Percentiles rank a stretch among this genome's conserved stretches.
Conservation (phyloP, 2,113 vertebrate genomes). For the Ondatra zibethicus region DNA sequence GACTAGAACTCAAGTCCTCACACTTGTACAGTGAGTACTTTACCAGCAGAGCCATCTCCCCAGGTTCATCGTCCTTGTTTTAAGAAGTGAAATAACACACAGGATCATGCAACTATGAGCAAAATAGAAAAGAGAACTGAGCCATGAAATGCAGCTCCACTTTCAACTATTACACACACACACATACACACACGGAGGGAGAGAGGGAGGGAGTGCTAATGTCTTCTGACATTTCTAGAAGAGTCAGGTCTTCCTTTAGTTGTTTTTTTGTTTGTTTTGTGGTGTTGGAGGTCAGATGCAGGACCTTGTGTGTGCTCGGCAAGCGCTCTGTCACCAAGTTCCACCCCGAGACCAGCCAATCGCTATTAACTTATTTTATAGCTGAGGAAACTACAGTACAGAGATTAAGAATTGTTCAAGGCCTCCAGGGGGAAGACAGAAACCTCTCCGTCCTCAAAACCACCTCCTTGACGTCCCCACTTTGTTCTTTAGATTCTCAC, state of each 20-base stretch:
- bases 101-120: neutral
- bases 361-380: neutral
- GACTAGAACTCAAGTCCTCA: neutral
- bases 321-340: neutral
- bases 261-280: neutral
- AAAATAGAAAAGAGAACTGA: neutral
- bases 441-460: neutral
- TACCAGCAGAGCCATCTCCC: neutral
- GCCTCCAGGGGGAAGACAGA: neutral
- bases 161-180: neutral
- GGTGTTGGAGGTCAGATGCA: neutral
- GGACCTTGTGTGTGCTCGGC: neutral
- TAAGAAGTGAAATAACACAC: neutral
- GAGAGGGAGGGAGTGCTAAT: neutral
- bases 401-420: neutral
- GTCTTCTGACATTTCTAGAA: neutral
- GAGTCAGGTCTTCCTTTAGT: neutral
- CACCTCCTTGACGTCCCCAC: neutral
- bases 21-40: neutral
- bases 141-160: neutral
- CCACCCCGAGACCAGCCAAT: neutral
- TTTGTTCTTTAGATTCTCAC: neutral
- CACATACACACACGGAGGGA: neutral
- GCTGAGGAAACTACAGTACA: neutral
- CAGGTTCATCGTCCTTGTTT: neutral